Percentiles rank a stretch among this genome's conserved stretches.
phyloP scores from a whole-genome alignment of 2,888 invertebrate genomes.

The Tachina grossa region DNA sequence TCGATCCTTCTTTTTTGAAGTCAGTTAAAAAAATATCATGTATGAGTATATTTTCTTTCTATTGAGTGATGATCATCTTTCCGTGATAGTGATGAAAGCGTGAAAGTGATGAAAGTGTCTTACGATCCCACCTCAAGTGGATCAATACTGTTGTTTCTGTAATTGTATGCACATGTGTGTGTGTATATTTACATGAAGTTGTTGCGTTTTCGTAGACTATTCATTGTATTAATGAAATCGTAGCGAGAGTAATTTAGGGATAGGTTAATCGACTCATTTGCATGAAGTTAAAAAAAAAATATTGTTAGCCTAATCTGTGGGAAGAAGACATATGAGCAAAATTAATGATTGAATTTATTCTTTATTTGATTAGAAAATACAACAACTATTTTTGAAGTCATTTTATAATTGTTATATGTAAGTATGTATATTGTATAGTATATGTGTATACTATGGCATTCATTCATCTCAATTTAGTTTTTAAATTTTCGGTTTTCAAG shows the following conservation, averaged over 20 bases:
- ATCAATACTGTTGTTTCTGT: constrained; percentile 19
- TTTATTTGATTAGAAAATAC: constrained; percentile 42
- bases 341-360: constrained; percentile 48
- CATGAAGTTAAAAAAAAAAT: constrained; percentile 60
- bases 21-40: too few relatives aligned
- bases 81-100: too few relatives aligned
- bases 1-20: too few relatives aligned
- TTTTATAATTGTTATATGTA: too few relatives aligned
- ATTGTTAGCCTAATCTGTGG: constrained; percentile 56
- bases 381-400: background rate
- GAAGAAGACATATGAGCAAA: constrained; percentile 51
- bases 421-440: too few relatives aligned
- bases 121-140: too few relatives aligned
- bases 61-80: too few relatives aligned
- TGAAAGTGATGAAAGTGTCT: too few relatives aligned
- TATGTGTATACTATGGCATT: too few relatives aligned
- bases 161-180: constrained; percentile 40
- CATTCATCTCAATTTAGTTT: too few relatives aligned
- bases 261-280: constrained; percentile 69
- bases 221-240: constrained; percentile 72
- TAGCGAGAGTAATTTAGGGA: constrained; percentile 69
- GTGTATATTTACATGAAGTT: constrained; percentile 44
- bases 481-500: too few relatives aligned
- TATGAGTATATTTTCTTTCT: too few relatives aligned
- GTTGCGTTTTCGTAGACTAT: constrained; percentile 73